Base-by-base conservation (phyloP, 2,888 invertebrate species). In the Drosophila merina region DNA sequence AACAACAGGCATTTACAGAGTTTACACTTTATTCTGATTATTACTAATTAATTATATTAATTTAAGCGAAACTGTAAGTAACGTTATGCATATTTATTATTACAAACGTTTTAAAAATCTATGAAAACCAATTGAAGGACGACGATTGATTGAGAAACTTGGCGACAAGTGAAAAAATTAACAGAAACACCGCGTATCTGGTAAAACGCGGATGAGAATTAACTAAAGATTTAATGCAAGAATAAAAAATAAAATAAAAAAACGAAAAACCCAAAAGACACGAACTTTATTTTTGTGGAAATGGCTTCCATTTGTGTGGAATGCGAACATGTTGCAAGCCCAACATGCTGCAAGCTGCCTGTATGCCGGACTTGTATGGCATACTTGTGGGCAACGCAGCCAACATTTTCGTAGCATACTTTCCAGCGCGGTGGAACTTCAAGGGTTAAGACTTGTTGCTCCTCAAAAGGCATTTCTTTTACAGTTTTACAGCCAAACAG, bases 41-140 rank as follows among this genome's bases (percentile, higher is more conserved):
- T 74, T 48, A 79, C 76, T 83, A 75, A 57, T 57, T 68, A 74
- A 62, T 63, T 72, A 71, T 77, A 78, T 75, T 88, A 81, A 88
- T 71, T 82, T 82, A 84, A 81, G 83, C 75, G 49, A 64, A 86
- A 72, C 79, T 84, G 84, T 84, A 76, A 72, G 76, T 72, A 87
- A 87, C 89, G 88, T 88, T 88, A 88, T 82, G 74, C 79, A 76
- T 81, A 87, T 74, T 74, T 73, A 85, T 85, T 78, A 87, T 85
- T 78, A 69, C 60, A 73, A 30, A 55, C 47, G 81, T 81, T 81
- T 85, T 81, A 84, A 84, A n/a, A 42, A 42, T 20, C 36, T 67
- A 68, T 71, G 63, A 63, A 69, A 78, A 59, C 25, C 25, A 73
- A 70, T 59, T 73, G 64, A 70, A 78, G 68, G 44, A 51, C 33